phyloP scores from a whole-genome alignment of 2,888 invertebrate genomes.

The Lepas anatifera region DNA sequence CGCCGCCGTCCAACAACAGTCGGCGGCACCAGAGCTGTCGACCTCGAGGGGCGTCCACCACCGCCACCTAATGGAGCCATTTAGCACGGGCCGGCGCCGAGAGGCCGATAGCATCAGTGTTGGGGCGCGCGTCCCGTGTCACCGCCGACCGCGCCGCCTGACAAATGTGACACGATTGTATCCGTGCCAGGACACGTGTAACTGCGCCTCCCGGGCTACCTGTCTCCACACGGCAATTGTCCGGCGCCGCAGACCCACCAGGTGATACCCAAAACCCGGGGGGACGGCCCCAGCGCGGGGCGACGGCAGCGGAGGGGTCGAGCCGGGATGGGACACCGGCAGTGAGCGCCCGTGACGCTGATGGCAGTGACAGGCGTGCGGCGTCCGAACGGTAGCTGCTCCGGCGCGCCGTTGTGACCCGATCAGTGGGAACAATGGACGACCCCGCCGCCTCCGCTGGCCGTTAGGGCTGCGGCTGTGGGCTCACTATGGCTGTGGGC shows the following conservation, averaged over 20 bases:
- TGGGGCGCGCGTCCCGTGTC: constrained; percentile 3
- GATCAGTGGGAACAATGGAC: neutral
- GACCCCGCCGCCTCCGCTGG: neutral
- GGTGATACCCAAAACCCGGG: no score
- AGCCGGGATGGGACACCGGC: neutral
- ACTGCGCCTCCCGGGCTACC: neutral
- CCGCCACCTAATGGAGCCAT: neutral
- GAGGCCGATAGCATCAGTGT: neutral
- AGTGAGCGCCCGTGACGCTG: no score
- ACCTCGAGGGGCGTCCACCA: neutral
- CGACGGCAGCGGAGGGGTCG: neutral
- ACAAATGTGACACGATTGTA: neutral
- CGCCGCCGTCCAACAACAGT: neutral
- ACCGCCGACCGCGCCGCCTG: neutral
- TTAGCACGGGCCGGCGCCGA: neutral
- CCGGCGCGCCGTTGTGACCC: neutral
- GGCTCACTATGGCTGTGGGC: no score
- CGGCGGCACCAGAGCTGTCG: neutral
- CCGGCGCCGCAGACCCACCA: no score
- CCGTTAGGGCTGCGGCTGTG: neutral
- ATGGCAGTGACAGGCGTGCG: neutral
- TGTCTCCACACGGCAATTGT: neutral
- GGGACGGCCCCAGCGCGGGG: no score
- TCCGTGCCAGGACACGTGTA: constrained; percentile 2
- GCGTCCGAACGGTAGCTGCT: neutral